Evolutionary conservation across 2,888 invertebrate species (phyloP), one percentile per base, ranked within the genome.

Genomic region (Ceriagrion tenellum): DNA sequence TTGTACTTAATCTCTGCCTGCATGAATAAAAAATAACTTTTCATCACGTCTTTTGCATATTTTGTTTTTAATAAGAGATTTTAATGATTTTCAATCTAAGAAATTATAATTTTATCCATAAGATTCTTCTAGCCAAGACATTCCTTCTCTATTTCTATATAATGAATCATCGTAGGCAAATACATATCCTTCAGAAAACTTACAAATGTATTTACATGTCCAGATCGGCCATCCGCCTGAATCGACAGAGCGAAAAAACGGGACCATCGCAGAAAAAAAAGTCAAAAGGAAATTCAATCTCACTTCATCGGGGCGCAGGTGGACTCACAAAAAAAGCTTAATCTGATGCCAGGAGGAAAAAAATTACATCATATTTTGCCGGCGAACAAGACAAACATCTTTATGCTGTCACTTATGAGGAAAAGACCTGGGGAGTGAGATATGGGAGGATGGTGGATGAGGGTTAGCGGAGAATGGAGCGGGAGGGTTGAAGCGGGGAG

Each of bases 271-370:
- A 30, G 63, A 90, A 91, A 63, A 91, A 90, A 90, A 63, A 20
- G 16, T 12, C 40, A 0, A n/a, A 74, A 55, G n/a, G 69, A 93
- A 93, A 93, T 93, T 93, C 93, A 93, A 93, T 93, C 93, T 93
- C 93, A 93, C 93, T 93, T 93, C 93, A 69, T 93, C 93, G 93
- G 93, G 93, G 69, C 93, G 69, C 93, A 93, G 93, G 93, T 93
- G 93, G 93, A 93, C 69, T 93, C 93, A 93, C 81, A 81, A 30
- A 93, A 93, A 93, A 93, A 69, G 69, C 69, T 93, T 93, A 93
- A 69, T 13, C 74, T 93, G 93, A 74, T 74, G 47, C 93, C 16
- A 13, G 81, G 81, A 0, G 35, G 69, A 69, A 93, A 93, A 90
- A 93, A 93, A 93, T 93, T 93, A 93, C 93, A 26, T 93, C 93